These are phyloP conservation scores for Luperina nickerlii DNA, from an alignment of 2,888 invertebrate species.

Conservation along the genomic window DNA sequence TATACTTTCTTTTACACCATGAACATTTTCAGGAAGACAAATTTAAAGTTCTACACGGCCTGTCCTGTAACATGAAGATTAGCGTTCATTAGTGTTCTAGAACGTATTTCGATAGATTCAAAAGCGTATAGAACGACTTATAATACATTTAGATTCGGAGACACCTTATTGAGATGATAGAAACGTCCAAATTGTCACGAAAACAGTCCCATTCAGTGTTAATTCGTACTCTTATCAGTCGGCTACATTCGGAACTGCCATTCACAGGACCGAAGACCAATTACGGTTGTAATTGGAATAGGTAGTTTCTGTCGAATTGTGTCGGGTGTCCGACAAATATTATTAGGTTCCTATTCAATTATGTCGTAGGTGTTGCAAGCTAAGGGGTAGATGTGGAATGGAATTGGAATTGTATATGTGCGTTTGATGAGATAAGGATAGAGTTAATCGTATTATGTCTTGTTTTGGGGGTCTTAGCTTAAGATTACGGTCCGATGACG, in stretches of 20 bases:
- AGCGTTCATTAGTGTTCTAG: neutral
- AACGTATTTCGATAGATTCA: neutral
- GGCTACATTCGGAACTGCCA: slow-evolving; percentile 52
- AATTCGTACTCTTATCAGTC: slow-evolving; percentile 57
- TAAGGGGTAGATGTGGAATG: neutral
- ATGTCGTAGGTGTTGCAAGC: slow-evolving; percentile 24
- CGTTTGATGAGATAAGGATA: slow-evolving; percentile 4
- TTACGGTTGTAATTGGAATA: slow-evolving; percentile 63
- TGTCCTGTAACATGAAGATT: neutral
- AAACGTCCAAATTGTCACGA: slow-evolving; percentile 20
- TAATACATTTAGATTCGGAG: neutral
- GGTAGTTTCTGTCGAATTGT: slow-evolving; percentile 45
- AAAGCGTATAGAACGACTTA: neutral
- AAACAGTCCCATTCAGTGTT: slow-evolving; percentile 42
- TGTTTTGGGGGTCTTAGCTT: neutral
- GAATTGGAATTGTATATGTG: slow-evolving; percentile 22
- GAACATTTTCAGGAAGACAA: neutral
- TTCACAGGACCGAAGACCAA: slow-evolving; percentile 58
- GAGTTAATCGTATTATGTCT: neutral
- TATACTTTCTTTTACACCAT: neutral
- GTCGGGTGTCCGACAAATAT: slow-evolving; percentile 50
- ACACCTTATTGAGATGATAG: neutral
- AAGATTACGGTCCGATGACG: neutral
- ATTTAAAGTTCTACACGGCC: neutral
- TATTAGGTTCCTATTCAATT: slow-evolving; percentile 58